phyloP scores from a whole-genome alignment of 2,113 vertebrate genomes.

The Vulpes vulpes region DNA sequence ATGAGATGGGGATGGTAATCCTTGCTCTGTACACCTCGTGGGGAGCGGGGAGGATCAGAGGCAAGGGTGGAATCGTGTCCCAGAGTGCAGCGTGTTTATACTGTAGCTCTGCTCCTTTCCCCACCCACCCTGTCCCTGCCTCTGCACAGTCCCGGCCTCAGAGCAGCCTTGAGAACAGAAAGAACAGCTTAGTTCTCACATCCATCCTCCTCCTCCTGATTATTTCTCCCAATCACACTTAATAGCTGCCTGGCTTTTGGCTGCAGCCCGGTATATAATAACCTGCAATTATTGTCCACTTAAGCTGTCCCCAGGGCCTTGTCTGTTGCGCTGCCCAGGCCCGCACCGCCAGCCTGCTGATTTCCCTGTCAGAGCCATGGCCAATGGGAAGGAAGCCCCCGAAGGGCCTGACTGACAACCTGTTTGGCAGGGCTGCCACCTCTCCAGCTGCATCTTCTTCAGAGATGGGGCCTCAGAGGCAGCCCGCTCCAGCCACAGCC shows the following conservation, averaged over 20 bases:
- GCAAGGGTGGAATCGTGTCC: background rate
- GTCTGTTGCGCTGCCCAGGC: constrained; percentile 83
- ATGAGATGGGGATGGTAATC: background rate
- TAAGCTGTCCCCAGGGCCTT: constrained; percentile 88
- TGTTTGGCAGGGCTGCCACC: constrained; percentile 60
- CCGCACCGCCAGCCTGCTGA: constrained; percentile 83
- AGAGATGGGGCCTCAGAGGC: constrained; percentile 60
- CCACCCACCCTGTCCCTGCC: background rate
- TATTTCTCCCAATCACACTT: constrained; percentile 86
- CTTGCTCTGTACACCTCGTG: background rate
- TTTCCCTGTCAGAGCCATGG: constrained; percentile 86
- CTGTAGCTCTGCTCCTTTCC: background rate
- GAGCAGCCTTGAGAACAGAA: background rate
- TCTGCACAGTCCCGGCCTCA: background rate
- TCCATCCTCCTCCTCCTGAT: constrained; percentile 83
- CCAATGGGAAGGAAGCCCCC: constrained; percentile 73
- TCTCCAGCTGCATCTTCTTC: constrained; percentile 21
- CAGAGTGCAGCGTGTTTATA: fast-evolving
- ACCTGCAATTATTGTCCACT: constrained; percentile 91
- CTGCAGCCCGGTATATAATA: constrained; percentile 88
- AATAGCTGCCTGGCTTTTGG: constrained; percentile 88
- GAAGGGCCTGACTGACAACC: constrained; percentile 62
- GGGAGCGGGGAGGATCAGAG: background rate
- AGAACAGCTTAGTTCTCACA: constrained; percentile 52
- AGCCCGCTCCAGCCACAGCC: constrained; percentile 14